Percentiles rank a stretch among this genome's conserved stretches.
phyloP scores from a whole-genome alignment of 2,113 vertebrate species.

The Rhynchopsitta pachyrhyncha region DNA sequence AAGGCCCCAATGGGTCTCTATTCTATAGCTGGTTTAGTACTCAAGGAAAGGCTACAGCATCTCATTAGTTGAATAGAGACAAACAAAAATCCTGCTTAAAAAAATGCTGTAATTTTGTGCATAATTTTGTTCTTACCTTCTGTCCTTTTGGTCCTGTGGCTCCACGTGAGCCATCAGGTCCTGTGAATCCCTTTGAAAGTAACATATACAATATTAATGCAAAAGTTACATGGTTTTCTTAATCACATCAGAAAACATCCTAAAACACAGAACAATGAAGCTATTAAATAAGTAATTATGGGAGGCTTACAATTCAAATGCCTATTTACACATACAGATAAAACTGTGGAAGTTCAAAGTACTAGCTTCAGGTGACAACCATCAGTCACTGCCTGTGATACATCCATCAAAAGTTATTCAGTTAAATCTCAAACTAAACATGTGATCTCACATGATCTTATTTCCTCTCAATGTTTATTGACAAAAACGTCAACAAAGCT shows the following conservation, averaged over 20 bases:
- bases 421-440: neutral
- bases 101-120: neutral
- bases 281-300: neutral
- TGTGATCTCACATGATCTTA: neutral
- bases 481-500: neutral
- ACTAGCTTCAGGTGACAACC: neutral
- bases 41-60: neutral
- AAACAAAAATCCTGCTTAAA: neutral
- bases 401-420: neutral
- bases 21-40: neutral
- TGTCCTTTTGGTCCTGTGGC: constrained; percentile 85
- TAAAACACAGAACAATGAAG: neutral
- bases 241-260: neutral
- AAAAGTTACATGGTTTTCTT: neutral
- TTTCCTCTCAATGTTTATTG: neutral
- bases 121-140: constrained; percentile 83
- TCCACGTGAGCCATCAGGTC: constrained; percentile 87
- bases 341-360: neutral
- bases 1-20: neutral
- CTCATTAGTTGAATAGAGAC: neutral
- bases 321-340: neutral
- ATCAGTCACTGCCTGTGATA: neutral
- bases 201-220: constrained; percentile 9
- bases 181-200: constrained; percentile 87
- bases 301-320: neutral